Percentiles rank a stretch among this genome's conserved stretches.
Evolutionary conservation across 2,888 invertebrate genomes (phyloP).

Genomic region (Copidosoma aretas): DNA sequence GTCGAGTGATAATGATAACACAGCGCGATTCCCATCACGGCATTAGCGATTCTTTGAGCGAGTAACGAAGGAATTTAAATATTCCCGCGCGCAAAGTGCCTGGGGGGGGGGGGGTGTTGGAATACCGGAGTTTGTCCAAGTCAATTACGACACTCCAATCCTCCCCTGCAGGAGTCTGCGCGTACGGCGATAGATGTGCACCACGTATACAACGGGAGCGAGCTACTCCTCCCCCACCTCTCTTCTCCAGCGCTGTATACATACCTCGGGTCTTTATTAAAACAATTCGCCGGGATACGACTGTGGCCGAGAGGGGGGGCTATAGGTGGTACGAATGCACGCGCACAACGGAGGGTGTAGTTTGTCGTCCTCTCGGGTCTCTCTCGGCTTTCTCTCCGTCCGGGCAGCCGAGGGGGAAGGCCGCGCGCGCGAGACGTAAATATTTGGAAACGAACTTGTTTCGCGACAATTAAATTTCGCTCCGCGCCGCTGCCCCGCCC

Average conservation of each 20-base stretch:
- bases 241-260: neutral
- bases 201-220: neutral
- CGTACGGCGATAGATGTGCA: too few species aligned
- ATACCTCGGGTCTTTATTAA: conserved; percentile 51
- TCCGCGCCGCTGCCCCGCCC: neutral
- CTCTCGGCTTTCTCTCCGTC: conserved; percentile 1
- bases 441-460: conserved; percentile 22
- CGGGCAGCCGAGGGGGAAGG: neutral
- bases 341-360: too few species aligned
- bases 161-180: conserved; percentile 31
- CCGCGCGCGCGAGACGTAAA: conserved; percentile 4
- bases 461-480: conserved; percentile 24
- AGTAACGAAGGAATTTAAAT: conserved; percentile 59
- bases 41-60: conserved; percentile 56
- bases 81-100: conserved; percentile 45
- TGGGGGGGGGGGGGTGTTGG: conserved; percentile 12
- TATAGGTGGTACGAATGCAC: too few species aligned
- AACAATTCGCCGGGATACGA: conserved; percentile 50
- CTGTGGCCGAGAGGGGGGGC: neutral
- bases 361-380: neutral
- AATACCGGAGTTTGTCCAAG: conserved; percentile 51
- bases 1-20: conserved; percentile 53
- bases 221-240: conserved; percentile 25
- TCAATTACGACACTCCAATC: conserved; percentile 56
- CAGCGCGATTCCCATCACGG: conserved; percentile 51